Conservation (phyloP, 2,888 invertebrate genomes). For the Rhabditophanes sp. region DNA sequence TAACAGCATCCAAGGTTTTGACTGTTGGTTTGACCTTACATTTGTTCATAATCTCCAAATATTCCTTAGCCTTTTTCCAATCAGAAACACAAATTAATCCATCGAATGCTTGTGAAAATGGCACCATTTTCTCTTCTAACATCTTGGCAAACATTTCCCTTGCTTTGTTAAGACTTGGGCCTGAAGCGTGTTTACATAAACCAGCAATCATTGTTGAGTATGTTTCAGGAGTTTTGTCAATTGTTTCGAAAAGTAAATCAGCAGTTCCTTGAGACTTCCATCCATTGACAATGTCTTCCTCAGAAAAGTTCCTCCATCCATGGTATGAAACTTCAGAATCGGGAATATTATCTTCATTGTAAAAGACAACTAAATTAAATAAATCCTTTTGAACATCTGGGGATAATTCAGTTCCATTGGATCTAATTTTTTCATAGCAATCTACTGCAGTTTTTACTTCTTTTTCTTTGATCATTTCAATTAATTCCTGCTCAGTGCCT, state of each 20-base stretch:
- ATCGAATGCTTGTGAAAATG: constrained; percentile 17
- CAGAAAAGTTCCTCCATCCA: constrained; percentile 24
- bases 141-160: constrained; percentile 5
- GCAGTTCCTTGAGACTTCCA: constrained; percentile 19
- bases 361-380: constrained; percentile 28
- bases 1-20: background rate
- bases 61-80: constrained; percentile 5
- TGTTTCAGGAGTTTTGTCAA: constrained; percentile 20
- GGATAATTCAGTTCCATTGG: constrained; percentile 18
- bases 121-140: constrained; percentile 3
- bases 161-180: constrained; percentile 2
- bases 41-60: constrained; percentile 1
- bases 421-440: constrained; percentile 29
- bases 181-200: constrained; percentile 21
- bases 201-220: constrained; percentile 29
- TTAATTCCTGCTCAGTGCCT: constrained; percentile 20
- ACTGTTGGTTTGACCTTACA: background rate
- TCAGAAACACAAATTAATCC: constrained; percentile 11
- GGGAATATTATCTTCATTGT: constrained; percentile 27
- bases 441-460: constrained; percentile 24
- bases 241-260: constrained; percentile 28
- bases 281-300: constrained; percentile 8
- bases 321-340: constrained; percentile 27
- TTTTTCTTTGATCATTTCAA: constrained; percentile 22
- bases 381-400: constrained; percentile 16